These are phyloP conservation scores for Cyprinodon variegatus DNA, from an alignment of 2,113 vertebrate genomes.

Conservation along the genomic window DNA sequence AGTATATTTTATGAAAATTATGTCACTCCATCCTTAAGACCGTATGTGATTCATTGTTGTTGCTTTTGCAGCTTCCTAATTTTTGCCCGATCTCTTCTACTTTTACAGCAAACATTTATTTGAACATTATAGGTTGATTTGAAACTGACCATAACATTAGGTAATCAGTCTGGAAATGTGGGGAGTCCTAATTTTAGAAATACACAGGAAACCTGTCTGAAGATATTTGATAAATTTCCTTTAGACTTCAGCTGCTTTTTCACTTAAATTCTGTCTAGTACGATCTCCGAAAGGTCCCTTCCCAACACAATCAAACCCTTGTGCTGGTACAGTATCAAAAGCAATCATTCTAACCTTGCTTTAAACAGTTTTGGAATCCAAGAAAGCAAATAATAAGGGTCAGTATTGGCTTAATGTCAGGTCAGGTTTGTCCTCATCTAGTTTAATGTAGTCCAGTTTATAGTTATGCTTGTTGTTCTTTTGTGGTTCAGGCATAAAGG, in stretches of 20 bases:
- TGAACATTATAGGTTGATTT: neutral
- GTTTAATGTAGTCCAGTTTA: conserved; percentile 29
- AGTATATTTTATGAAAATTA: too few relatives aligned
- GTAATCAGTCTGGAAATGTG: neutral
- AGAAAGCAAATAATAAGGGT: conserved; percentile 5
- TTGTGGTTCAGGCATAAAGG: conserved; percentile 29
- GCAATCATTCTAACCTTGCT: neutral
- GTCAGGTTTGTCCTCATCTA: conserved; percentile 29
- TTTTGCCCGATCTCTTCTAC: neutral
- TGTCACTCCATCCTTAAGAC: too few relatives aligned
- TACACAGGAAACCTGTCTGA: neutral
- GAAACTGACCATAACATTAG: neutral
- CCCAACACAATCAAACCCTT: neutral
- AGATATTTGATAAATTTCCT: neutral
- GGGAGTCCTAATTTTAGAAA: too few relatives aligned
- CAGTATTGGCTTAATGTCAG: conserved; percentile 9
- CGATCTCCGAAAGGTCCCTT: neutral
- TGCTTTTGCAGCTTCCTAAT: too few relatives aligned
- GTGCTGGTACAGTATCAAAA: neutral
- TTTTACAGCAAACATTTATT: neutral
- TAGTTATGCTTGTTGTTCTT: conserved; percentile 46
- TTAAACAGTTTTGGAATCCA: neutral
- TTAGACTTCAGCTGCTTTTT: neutral
- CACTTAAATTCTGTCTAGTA: neutral
- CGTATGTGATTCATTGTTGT: too few relatives aligned